Base-by-base conservation (phyloP, 2,113 vertebrate genomes). In the Myiagra hebetior region DNA sequence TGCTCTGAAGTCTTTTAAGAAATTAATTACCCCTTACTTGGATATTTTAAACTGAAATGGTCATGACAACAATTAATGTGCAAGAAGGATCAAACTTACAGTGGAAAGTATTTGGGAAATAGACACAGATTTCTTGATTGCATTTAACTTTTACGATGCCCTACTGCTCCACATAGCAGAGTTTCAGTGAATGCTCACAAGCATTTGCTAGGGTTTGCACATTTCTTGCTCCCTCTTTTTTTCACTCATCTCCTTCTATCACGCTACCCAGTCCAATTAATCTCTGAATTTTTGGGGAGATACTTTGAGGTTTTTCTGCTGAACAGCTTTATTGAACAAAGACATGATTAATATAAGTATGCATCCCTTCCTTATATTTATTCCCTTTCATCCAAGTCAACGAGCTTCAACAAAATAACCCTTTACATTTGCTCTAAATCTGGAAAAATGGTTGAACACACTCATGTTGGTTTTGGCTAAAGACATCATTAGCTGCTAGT, bases 391-490 rank as follows among this genome's bases (percentile, higher is more conserved):
- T 89, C 50, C 55, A 91, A 89, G 92, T 93, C 69, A 75, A 76
- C 27, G 52, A 79, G 12, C 24, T 86, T 75, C 65, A 53, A 86
- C 11, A 93, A 93, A 95, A 94, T 75, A 91, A 68, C 68, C 37
- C 41, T 92, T 91, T 83, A 73, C 53, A 86, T 92, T 94, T 93
- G 37, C 42, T 90, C 60, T 41, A 59, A 81, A 91, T 91, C 77
- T 95, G 91, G 93, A 91, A 85, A 97, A 96, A 92, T 63, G 39
- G 30, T 95, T 91, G 83, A 95, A 87, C 27, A 62, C 28, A 35
- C 26, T 67, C 49, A 57, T 96, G 86, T 78, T 97, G 56, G 2
- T 97, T 93, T 98, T 97, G 96, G 91, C 96, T 73, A 60, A 94
- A 93, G 53, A 79, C n/a, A 78, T 92, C 93, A 67, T 94, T 97